A percentile compares a stretch with the other conserved stretches of the same genome.
Conservation (phyloP, 2,113 vertebrate species). For the Bubo bubo region DNA sequence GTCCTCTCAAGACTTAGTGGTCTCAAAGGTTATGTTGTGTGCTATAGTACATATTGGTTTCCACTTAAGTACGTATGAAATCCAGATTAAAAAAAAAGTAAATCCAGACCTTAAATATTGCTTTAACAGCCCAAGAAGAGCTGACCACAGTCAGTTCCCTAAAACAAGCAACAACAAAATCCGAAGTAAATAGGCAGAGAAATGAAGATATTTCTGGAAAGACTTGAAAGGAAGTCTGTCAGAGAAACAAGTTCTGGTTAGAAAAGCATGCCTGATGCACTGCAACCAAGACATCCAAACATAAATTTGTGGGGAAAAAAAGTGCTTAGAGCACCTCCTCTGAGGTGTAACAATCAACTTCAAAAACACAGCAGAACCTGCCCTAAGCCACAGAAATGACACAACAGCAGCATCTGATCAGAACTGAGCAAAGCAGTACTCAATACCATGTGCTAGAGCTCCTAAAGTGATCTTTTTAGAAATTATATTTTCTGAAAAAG, state of each 20-base stretch:
- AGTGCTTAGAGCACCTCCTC: background rate
- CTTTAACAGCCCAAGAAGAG: constrained; percentile 51
- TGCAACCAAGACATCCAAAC: background rate
- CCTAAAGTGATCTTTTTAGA: background rate
- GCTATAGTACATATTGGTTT: background rate
- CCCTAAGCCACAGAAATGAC: background rate
- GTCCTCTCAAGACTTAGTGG: background rate
- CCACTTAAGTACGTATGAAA: background rate
- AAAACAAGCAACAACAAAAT: constrained; percentile 61
- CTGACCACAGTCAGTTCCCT: constrained; percentile 41
- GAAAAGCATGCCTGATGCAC: background rate
- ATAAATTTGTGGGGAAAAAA: background rate
- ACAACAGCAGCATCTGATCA: background rate
- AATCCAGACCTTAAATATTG: constrained; percentile 59
- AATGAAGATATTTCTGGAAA: constrained; percentile 19
- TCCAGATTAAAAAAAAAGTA: background rate
- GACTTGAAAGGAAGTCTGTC: constrained; percentile 10
- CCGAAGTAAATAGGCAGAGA: constrained; percentile 42
- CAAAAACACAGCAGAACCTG: constrained; percentile 4
- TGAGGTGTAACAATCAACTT: background rate
- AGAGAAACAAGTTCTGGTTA: constrained; percentile 24
- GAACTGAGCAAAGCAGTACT: background rate
- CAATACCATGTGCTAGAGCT: background rate
- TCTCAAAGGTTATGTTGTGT: background rate
- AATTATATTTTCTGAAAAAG: background rate